Evolutionary conservation across 2,113 vertebrate species (phyloP).

Genomic region (Cololabis saira): DNA sequence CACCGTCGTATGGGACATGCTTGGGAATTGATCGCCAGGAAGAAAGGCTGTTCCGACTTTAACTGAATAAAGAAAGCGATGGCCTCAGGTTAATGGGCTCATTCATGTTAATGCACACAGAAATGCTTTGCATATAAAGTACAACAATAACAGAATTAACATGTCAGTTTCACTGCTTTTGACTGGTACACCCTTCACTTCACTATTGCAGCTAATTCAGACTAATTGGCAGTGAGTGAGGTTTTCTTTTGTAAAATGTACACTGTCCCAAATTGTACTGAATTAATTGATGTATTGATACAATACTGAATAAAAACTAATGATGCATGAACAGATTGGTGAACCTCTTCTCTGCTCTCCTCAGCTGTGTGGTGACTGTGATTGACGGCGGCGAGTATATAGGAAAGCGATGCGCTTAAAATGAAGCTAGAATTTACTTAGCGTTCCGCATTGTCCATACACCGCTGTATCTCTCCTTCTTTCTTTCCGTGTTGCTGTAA

Average conservation of each 20-base stretch:
- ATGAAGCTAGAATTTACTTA: slow-evolving; percentile 22
- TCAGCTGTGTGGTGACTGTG: too few species aligned
- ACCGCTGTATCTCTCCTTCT: neutral
- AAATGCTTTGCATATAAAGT: slow-evolving; percentile 31
- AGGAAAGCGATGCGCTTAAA: slow-evolving; percentile 9
- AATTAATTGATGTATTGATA: neutral
- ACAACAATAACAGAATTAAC: slow-evolving; percentile 26
- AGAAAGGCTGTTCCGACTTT: slow-evolving; percentile 38
- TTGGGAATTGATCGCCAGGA: slow-evolving; percentile 48
- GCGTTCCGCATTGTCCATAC: slow-evolving; percentile 12
- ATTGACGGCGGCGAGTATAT: neutral
- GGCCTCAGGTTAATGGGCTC: slow-evolving; percentile 60
- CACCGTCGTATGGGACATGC: slow-evolving; percentile 66
- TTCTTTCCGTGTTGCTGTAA: slow-evolving; percentile 9
- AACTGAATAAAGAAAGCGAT: slow-evolving; percentile 63
- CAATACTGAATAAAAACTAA: neutral
- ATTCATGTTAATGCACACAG: slow-evolving; percentile 46
- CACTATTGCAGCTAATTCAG: neutral
- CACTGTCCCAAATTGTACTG: slow-evolving; percentile 2
- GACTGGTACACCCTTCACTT: neutral
- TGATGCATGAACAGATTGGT: too few species aligned
- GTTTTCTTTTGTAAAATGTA: neutral
- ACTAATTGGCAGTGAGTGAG: neutral
- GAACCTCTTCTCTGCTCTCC: too few species aligned
- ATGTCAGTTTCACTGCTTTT: slow-evolving; percentile 33